Base-by-base conservation (phyloP, 1,140 invertebrate genomes). In the Sarcophaga bullata region DNA sequence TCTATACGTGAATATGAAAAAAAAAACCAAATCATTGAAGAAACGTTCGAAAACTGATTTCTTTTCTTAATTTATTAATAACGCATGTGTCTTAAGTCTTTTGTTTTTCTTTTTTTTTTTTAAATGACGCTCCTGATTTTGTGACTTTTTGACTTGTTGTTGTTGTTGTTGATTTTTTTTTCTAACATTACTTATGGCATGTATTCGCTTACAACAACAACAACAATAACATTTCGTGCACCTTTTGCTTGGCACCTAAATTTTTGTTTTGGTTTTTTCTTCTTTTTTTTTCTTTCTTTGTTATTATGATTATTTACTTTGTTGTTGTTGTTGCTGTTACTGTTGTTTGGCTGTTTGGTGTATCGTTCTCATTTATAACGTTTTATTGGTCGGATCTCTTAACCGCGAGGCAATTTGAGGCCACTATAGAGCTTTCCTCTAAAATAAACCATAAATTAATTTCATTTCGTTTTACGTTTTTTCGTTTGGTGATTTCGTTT, bases 71-170 rank as follows among this genome's bases (percentile, higher is more conserved):
- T 17, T 72, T 72, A 19, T 19, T 25, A 37, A 73, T 73, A 8
- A 13, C 5, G 73, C 46, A 46, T 73, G 25, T 73, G 19, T 73
- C 73, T 73, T 73, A 73, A 73, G 37, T 73, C 73, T 73, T 73
- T 73, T 73, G 73, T 73, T 73, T 73, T n/a, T n/a, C n/a, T 52
- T 11, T 50, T 10, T 4, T 19, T 76, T 76, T 49, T 13, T 13
- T 6, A 25, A 9, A 37, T 7, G 19, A 78, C 75, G 75, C 49
- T 19, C 17, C 48, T 78, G 75, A 15, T 50, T 78, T 46, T 78
- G 75, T 78, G 75, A 78, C 75, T 78, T 48, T 78, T 78, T 78
- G 75, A 78, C 75, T 78, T 78, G 48, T n/a, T n/a, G n/a, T n/a
- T 37, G 25, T 37, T 37, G 25, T n/a, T 37, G 25, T 78, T 50